Evolutionary conservation across 92 coral and sea anemone genomes (phyloP), one percentile per base, ranked within the genome.

Genomic region (Porites rus): DNA sequence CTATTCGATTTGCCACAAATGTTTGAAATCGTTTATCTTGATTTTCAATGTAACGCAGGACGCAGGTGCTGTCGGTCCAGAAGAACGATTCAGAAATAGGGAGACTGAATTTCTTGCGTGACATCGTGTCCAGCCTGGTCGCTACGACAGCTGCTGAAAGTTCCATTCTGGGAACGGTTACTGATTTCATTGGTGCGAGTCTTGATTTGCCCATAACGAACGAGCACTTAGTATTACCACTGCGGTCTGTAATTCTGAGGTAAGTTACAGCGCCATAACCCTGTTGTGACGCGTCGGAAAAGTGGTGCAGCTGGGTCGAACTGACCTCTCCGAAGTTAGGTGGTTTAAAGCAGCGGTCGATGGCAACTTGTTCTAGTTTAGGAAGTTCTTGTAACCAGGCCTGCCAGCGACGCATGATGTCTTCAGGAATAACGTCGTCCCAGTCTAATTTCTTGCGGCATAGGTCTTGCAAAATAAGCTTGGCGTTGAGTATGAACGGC

Each of bases 231-330:
- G 61, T 80, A 8, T 83, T 56, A 7, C 79, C 74, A 53, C 10
- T 24, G 10, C 76, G 20, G 62, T 89, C 84, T 59, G 59, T 79
- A 3, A 84, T 43, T 66, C 87, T 25, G 18, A 88, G 76, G 76
- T 88, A 88, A 1, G 87, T n/a, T 2, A 81, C 90, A 13, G 86
- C 91, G 52, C 87, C 91, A 74, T 81, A 88, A n/a, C 83, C 91
- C 5, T 80, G 63, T 5, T 73, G 81, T 60, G 87, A 88, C 24
- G 78, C 91, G 12, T 88, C 87, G 0, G 87, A 51, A 50, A 75
- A 88, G 25, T 64, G 81, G 68, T 88, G 87, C 0, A 81, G 83
- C 67, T 74, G 84, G 24, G 52, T 74, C n/a, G 87, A 58, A 25
- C 52, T 51, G 10, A 88, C 62, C 74, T 81, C 81, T 81, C 25